Percentiles rank a stretch among this genome's conserved stretches.
phyloP scores from a whole-genome alignment of 2,797 vertebrate species.

The Phrynocephalus vlangalii region DNA sequence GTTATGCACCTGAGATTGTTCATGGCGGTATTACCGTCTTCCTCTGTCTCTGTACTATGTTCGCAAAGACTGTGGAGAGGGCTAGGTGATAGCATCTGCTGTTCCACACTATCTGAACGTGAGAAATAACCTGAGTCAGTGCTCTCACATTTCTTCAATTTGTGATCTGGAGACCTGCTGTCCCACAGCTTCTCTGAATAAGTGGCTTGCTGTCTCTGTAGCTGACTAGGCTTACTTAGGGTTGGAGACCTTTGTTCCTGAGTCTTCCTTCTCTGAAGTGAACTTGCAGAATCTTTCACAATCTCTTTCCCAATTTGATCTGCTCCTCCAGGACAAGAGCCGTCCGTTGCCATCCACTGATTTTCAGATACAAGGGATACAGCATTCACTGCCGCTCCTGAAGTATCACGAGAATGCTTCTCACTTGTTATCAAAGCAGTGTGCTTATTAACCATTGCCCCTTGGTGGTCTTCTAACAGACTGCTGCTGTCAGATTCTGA shows the following conservation, averaged over 20 bases:
- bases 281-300: constrained; percentile 26
- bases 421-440: constrained; percentile 8
- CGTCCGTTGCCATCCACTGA: not conserved
- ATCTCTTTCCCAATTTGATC: constrained; percentile 48
- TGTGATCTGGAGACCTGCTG: constrained; percentile 69
- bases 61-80: constrained; percentile 79
- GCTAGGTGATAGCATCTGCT: constrained; percentile 77
- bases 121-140: constrained; percentile 94
- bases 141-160: constrained; percentile 87
- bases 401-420: constrained; percentile 14
- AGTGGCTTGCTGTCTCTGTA: constrained; percentile 87
- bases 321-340: not conserved
- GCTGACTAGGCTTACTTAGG: constrained; percentile 74
- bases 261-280: constrained; percentile 58
- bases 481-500: constrained; percentile 81
- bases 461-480: constrained; percentile 68
- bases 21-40: constrained; percentile 65
- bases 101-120: constrained; percentile 89
- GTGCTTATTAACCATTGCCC: not conserved
- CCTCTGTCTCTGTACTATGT: constrained; percentile 81
- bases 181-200: constrained; percentile 86
- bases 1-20: constrained; percentile 64
- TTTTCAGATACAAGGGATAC: constrained; percentile 47
- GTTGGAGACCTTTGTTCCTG: constrained; percentile 67
- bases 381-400: not conserved